A percentile compares a stretch with the other conserved stretches of the same genome.
Evolutionary conservation across 37 sponge, comb jelly and placozoan genomes (phyloP).

Genomic region (Bolinopsis microptera): DNA sequence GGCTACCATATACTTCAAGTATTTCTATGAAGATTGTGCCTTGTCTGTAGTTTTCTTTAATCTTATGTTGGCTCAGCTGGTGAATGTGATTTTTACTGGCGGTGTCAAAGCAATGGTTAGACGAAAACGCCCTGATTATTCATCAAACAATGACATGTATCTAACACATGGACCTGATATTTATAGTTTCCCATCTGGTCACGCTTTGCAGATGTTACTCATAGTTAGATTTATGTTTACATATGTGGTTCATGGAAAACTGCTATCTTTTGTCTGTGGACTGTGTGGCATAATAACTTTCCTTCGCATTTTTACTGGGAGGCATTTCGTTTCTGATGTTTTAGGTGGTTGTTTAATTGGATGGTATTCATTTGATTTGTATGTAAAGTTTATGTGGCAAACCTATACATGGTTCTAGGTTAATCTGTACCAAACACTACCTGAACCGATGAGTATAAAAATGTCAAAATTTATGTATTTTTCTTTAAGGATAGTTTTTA

Average conservation of each 20-base stretch:
- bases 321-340: constrained; percentile 22
- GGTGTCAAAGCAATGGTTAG: not conserved
- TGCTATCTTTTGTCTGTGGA: not conserved
- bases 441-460: too few relatives aligned
- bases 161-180: not conserved
- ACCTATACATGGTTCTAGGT: not conserved
- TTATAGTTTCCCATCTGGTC: constrained; percentile 18
- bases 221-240: not conserved
- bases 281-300: not conserved
- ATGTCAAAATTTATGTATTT: too few relatives aligned
- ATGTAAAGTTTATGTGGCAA: not conserved
- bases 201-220: not conserved
- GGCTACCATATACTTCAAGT: not conserved
- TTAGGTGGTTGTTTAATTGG: constrained; percentile 12
- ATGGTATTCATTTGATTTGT: not conserved
- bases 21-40: not conserved
- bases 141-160: constrained; percentile 3
- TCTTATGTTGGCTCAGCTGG: not conserved
- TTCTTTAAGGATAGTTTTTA: too few relatives aligned
- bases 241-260: not conserved
- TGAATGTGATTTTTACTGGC: not conserved
- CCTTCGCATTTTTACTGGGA: not conserved
- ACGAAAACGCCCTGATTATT: not conserved
- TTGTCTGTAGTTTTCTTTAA: not conserved
- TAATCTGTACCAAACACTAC: too few relatives aligned